These are phyloP conservation scores for Coregonus clupeaformis DNA, from an alignment of 2,113 vertebrate species.

Conservation along the genomic window DNA sequence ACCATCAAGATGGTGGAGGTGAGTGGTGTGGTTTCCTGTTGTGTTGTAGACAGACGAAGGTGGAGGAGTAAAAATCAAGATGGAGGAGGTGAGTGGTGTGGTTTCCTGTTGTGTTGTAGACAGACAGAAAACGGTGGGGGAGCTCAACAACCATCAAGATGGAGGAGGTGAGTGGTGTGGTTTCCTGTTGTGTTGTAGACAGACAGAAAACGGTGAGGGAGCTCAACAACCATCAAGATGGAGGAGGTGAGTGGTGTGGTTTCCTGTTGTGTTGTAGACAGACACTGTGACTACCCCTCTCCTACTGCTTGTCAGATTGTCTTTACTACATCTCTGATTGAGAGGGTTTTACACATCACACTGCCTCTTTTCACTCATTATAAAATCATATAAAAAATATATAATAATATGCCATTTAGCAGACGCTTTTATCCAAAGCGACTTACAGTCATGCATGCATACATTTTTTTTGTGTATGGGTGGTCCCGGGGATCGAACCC, in stretches of 20 bases:
- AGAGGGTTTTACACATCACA: too few relatives aligned
- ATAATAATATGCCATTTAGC: too few relatives aligned
- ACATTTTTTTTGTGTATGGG: too few relatives aligned
- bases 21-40: conserved; percentile 29
- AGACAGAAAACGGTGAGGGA: conserved; percentile 37
- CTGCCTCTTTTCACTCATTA: too few relatives aligned
- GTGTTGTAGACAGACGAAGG: conserved; percentile 39
- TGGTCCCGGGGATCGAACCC: too few relatives aligned
- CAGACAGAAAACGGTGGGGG: conserved; percentile 36
- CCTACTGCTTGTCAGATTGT: background rate
- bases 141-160: conserved; percentile 32
- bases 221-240: conserved; percentile 39
- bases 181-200: background rate
- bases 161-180: conserved; percentile 58
- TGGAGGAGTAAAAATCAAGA: conserved; percentile 40
- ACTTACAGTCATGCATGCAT: too few relatives aligned
- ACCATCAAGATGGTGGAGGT: conserved; percentile 58
- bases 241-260: conserved; percentile 56
- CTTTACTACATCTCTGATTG: background rate
- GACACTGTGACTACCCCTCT: background rate
- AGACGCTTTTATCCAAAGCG: too few relatives aligned
- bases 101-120: background rate
- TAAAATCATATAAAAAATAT: too few relatives aligned
- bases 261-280: background rate
- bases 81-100: conserved; percentile 60